Evolutionary conservation across 2,888 invertebrate genomes (phyloP).

Genomic region (Gasteruption jaculator): DNA sequence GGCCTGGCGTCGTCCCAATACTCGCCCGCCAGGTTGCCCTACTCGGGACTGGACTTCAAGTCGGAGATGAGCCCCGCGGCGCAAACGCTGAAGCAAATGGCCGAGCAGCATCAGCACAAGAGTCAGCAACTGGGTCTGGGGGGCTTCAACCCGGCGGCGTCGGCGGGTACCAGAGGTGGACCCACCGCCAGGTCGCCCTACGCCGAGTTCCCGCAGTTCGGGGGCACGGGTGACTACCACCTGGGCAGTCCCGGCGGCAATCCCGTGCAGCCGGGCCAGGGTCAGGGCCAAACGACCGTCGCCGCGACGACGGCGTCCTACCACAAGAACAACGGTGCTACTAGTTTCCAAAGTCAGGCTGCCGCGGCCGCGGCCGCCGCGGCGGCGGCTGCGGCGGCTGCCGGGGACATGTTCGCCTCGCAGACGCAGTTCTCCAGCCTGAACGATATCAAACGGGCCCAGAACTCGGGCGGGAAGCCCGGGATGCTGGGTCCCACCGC

Average conservation of each 20-base stretch:
- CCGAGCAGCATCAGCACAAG: slow-evolving; percentile 92
- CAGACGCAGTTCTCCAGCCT: slow-evolving; percentile 39
- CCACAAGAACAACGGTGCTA: slow-evolving; percentile 43
- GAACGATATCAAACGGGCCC: slow-evolving; percentile 51
- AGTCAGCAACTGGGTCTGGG: slow-evolving; percentile 63
- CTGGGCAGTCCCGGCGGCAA: slow-evolving; percentile 52
- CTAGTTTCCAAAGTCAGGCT: slow-evolving; percentile 25
- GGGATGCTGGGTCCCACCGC: slow-evolving; percentile 43
- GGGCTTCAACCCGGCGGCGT: slow-evolving; percentile 53
- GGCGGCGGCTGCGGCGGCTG: too few species aligned
- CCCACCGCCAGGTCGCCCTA: slow-evolving; percentile 57
- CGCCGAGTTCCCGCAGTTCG: slow-evolving; percentile 59
- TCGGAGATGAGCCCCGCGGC: slow-evolving; percentile 85
- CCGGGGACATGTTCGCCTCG: slow-evolving; percentile 39
- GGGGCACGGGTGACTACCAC: slow-evolving; percentile 52
- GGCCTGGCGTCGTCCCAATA: slow-evolving; percentile 54
- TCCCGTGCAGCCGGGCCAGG: slow-evolving; percentile 32
- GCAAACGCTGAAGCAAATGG: slow-evolving; percentile 94
- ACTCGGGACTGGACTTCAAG: slow-evolving; percentile 54
- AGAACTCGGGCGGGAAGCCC: slow-evolving; percentile 43
- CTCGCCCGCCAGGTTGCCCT: slow-evolving; percentile 52
- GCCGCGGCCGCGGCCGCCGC: too few species aligned
- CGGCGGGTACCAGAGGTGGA: slow-evolving; percentile 48
- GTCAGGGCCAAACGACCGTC: slow-evolving; percentile 35
- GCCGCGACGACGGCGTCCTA: slow-evolving; percentile 34